Conservation (phyloP, 2,888 invertebrate species). For the Drosophila borealis region DNA sequence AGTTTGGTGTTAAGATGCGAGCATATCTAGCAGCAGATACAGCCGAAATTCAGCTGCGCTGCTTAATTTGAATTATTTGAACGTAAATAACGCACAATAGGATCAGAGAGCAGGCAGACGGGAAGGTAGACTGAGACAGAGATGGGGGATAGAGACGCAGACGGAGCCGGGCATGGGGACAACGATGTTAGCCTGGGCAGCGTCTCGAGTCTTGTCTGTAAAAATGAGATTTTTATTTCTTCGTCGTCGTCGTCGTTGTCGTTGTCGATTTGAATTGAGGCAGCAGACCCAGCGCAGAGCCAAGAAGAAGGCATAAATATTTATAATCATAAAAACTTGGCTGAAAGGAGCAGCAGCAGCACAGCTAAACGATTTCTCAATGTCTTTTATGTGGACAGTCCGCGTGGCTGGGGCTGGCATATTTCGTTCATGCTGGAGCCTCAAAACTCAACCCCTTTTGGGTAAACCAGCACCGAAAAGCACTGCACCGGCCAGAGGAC, state of each 20-base stretch:
- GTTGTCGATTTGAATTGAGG: conserved; percentile 68
- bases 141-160: conserved; percentile 1
- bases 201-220: conserved; percentile 41
- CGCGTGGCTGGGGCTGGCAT: no score
- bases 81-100: conserved; percentile 82
- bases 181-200: conserved; percentile 19
- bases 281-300: conserved; percentile 24
- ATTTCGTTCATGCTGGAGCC: background rate
- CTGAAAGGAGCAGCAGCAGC: conserved; percentile 54
- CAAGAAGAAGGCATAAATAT: conserved; percentile 72
- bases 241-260: conserved; percentile 40
- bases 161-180: conserved; percentile 8
- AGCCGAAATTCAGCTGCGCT: conserved; percentile 28
- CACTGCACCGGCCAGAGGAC: conserved; percentile 4
- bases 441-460: conserved; percentile 27
- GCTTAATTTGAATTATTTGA: conserved; percentile 83
- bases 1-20: conserved; percentile 61
- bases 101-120: conserved; percentile 27
- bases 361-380: conserved; percentile 81
- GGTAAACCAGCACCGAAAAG: conserved; percentile 16
- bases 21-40: conserved; percentile 42
- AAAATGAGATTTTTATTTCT: conserved; percentile 75
- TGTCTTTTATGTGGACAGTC: conserved; percentile 72
- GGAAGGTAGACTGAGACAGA: background rate
- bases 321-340: conserved; percentile 76